Percentiles rank a stretch among this genome's conserved stretches.
Conservation (phyloP, 2,888 invertebrate genomes). For the Idaea straminata region DNA sequence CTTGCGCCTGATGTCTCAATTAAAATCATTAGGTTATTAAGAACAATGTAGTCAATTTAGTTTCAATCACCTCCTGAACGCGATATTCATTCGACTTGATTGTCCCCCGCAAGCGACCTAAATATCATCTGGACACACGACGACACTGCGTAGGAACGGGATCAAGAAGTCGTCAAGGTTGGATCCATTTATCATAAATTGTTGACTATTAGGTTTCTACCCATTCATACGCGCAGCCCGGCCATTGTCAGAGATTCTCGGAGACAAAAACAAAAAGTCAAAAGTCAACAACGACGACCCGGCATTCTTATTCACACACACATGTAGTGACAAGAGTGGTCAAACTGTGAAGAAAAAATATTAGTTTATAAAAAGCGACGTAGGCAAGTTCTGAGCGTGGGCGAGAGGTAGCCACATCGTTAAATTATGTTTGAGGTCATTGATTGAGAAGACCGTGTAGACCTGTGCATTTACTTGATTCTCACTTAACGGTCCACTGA, state of each 20-base stretch:
- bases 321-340: conserved; percentile 33
- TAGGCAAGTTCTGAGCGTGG: conserved; percentile 56
- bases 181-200: conserved; percentile 72
- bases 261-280: conserved; percentile 30
- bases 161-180: conserved; percentile 75
- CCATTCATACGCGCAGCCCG: conserved; percentile 32
- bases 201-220: conserved; percentile 43
- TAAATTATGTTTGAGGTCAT: conserved; percentile 70
- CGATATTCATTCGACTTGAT: conserved; percentile 39
- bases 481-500: conserved; percentile 47
- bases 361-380: conserved; percentile 52
- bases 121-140: conserved; percentile 58
- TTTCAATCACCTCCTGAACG: conserved; percentile 14
- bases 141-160: conserved; percentile 68
- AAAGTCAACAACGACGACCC: conserved; percentile 35
- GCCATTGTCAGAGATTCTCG: conserved; percentile 25
- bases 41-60: conserved; percentile 27
- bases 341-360: conserved; percentile 47
- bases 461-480: conserved; percentile 32
- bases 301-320: conserved; percentile 33
- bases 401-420: conserved; percentile 63
- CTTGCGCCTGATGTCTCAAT: conserved; percentile 13
- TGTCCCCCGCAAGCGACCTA: conserved; percentile 57
- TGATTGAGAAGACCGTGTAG: conserved; percentile 56
- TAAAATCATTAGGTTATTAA: conserved; percentile 22